Base-by-base conservation (phyloP, 2,888 invertebrate genomes). In the Druceiella hillmani region DNA sequence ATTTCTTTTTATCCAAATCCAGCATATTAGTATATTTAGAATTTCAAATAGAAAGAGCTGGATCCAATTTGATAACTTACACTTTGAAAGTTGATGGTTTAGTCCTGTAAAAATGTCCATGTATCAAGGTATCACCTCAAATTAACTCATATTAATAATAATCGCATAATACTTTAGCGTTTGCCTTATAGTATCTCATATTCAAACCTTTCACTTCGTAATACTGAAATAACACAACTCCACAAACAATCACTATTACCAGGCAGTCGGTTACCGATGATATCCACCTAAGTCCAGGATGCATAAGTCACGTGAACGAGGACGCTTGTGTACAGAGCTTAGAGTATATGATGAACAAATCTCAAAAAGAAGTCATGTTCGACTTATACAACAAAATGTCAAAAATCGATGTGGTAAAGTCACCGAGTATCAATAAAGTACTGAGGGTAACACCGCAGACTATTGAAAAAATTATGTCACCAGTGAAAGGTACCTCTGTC, bases 341-440 rank as follows among this genome's bases (percentile, higher is more conserved):
- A 31, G 70, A 73, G 42, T 57, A 70, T 46, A 65, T 74, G 62
- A 64, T 74, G 44, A 65, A 70, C 47, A 70, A 71, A 41, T 64
- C 68, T 0, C 70, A 71, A 47, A 70, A 70, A 38, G 74, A 75
- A 47, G 69, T 74, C 3, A 64, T 74, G 64, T 59, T 71, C 24
- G 67, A 70, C 34, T 48, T 74, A 1, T 69, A 74, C 52, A 68
- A 69, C 41, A 69, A 68, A 38, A 44, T 74, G 33, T 63, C 65
- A 0, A 69, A 66, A 43, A 55, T 71, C 2, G 66, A 69, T 12
- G 61, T 66, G 1, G 59, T 64, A 33, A 62, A 59, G 46, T 67
- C 70, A n/a, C 69, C 69, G 0, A 62, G 67, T 11, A 60, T 62
- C 0, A 67, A 68, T 44, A 59, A 58, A 2, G 49, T 70, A 24